phyloP scores from a whole-genome alignment of 2,888 invertebrate species.

The Odontothrips loti region DNA sequence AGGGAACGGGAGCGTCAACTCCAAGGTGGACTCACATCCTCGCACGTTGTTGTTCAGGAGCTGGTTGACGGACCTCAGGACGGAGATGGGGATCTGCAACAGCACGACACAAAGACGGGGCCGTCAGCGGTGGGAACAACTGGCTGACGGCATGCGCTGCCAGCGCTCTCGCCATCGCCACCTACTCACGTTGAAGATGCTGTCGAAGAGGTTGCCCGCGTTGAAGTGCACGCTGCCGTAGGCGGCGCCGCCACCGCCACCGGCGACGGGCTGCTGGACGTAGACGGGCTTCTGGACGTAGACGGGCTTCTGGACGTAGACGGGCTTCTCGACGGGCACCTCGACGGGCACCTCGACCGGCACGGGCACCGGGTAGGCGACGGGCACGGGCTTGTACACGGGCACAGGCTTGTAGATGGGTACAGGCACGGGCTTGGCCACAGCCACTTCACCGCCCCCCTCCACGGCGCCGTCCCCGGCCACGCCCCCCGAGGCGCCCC shows the following conservation, averaged over 20 bases:
- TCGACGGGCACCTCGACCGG: background rate
- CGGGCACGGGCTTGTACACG: background rate
- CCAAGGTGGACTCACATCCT: background rate
- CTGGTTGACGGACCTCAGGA: background rate
- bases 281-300: background rate
- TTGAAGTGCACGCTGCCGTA: background rate
- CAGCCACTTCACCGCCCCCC: background rate
- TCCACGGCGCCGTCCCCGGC: background rate
- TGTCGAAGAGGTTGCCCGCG: slow-evolving; percentile 11
- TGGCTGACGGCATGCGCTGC: too few species aligned
- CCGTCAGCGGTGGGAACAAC: too few species aligned
- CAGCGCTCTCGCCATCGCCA: too few species aligned
- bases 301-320: background rate
- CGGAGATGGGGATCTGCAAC: slow-evolving; percentile 17
- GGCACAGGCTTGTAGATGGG: background rate
- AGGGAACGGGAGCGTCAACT: too few species aligned
- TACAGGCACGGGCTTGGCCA: background rate
- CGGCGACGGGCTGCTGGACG: background rate
- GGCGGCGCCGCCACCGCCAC: background rate
- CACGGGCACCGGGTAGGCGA: background rate
- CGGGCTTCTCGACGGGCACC: slow-evolving; percentile 6
- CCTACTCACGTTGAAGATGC: background rate
- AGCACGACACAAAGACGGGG: background rate
- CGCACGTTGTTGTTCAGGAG: slow-evolving; percentile 12
- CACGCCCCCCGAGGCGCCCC: background rate